Evolutionary conservation across 2,797 vertebrate species (phyloP), one percentile per base, ranked within the genome.

Genomic region (Enteromius viviparus): DNA sequence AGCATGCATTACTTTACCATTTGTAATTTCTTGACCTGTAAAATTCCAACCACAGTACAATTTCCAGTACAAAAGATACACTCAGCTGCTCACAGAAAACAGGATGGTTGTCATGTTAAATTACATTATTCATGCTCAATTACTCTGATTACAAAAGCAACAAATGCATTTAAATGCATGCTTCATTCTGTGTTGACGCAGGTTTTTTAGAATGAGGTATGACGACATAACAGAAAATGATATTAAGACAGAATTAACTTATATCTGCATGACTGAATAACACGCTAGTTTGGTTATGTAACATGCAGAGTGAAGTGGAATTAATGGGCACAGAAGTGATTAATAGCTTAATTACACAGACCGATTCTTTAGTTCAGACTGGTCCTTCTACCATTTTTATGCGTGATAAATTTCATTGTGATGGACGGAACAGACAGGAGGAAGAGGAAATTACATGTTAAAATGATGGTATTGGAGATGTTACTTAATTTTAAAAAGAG

Each of bases 261-360:
- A 71, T 29, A 23, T 29, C 69, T 71, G 69, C 42, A 49, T 49
- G 17, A 71, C 42, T 47, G n/a, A 71, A 71, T 71, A 23, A 71
- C 23, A 70, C 8, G 12, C 17, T 34, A 34, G 29, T n/a, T 58
- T 58, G 65, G n/a, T 70, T 80, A 58, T 70, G 15, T 70, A 69
- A 80, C 49, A 58, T 40, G 4, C 45, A 11, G 9, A 21, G 32
- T 2, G 0, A 79, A 53, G 77, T 79, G 7, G 32, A 53, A 55
- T 68, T 19, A 19, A 53, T 10, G 2, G 49, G 15, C 32, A n/a
- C 77, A 29, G 1, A 42, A 26, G 14, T 58, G 66, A 70, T 70
- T 70, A 60, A 58, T 69, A 34, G 34, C 34, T 75, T 21, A 34
- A 9, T 23, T 55, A 55, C 51, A n/a, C 21, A 37, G 51, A 55